A percentile compares a stretch with the other conserved stretches of the same genome.
Evolutionary conservation across 2,888 invertebrate species (phyloP).

Genomic region (Tinea pellionella): DNA sequence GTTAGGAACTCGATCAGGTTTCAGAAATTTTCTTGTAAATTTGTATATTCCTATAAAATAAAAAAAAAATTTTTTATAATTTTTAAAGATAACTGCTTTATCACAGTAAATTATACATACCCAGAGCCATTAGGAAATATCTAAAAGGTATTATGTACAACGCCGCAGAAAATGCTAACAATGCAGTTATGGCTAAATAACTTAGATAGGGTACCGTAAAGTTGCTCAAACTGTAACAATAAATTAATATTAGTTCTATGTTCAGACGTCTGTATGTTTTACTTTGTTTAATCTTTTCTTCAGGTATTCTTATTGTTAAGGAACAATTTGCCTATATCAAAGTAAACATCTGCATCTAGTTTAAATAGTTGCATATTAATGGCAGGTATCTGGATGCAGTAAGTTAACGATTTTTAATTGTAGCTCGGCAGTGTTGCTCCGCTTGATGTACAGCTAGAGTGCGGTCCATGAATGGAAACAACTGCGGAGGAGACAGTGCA

Average conservation of each 20-base stretch:
- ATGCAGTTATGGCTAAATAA: slow-evolving; percentile 39
- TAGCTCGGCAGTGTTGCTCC: no score
- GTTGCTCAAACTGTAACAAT: slow-evolving; percentile 45
- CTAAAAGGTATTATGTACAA: slow-evolving; percentile 50
- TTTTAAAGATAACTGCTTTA: neutral
- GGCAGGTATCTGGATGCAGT: no score
- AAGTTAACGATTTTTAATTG: no score
- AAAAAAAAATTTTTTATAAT: neutral
- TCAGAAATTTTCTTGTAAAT: slow-evolving; percentile 45
- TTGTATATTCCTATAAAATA: slow-evolving; percentile 52
- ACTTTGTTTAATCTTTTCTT: slow-evolving; percentile 2
- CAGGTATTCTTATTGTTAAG: no score
- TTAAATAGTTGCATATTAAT: no score
- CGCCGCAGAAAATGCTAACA: slow-evolving; percentile 34
- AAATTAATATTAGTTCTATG: slow-evolving; percentile 3
- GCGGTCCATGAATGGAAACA: no score
- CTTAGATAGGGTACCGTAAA: slow-evolving; percentile 59
- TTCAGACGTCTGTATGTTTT: neutral
- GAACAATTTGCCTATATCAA: no score
- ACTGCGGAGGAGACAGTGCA: no score
- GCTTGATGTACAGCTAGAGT: no score
- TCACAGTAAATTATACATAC: slow-evolving; percentile 27
- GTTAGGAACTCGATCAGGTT: slow-evolving; percentile 52
- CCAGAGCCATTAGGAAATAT: slow-evolving; percentile 55
- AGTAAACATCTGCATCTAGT: no score